Conservation (phyloP, 2,113 vertebrate genomes). For the Lontra canadensis region DNA sequence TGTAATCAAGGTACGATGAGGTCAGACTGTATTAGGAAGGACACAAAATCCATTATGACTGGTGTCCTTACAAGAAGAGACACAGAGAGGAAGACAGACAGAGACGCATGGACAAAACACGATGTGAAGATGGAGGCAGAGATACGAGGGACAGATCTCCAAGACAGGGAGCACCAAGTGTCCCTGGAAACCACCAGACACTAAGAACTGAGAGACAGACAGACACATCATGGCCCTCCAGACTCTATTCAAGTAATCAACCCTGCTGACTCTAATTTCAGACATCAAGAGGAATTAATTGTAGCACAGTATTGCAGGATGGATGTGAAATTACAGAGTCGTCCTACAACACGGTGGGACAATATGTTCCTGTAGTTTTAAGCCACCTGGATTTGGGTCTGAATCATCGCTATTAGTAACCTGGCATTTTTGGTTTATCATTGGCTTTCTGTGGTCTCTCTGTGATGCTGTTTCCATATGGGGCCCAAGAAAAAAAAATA, state of each 20-base stretch:
- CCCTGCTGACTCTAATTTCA: fast-evolving
- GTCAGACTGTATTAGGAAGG: neutral
- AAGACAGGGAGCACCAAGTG: fast-evolving
- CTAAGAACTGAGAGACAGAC: neutral
- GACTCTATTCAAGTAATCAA: fast-evolving
- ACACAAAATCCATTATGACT: too few species aligned
- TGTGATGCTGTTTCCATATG: fast-evolving
- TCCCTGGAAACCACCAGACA: too few species aligned
- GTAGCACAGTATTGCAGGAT: too few species aligned
- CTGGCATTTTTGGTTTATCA: too few species aligned
- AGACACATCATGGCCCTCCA: too few species aligned
- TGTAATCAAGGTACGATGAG: too few species aligned
- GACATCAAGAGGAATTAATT: too few species aligned
- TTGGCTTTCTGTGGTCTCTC: neutral
- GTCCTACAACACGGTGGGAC: fast-evolving
- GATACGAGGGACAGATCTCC: fast-evolving
- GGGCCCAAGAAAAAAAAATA: fast-evolving
- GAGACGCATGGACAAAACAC: fast-evolving
- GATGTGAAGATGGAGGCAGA: neutral
- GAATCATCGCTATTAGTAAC: fast-evolving
- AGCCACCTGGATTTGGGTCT: fast-evolving
- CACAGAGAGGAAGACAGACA: neutral
- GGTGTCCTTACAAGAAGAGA: neutral
- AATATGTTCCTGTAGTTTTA: fast-evolving
- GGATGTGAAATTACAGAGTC: too few species aligned